Conservation (phyloP, 2,797 vertebrate species). For the Neosilurus mollespiculum region DNA sequence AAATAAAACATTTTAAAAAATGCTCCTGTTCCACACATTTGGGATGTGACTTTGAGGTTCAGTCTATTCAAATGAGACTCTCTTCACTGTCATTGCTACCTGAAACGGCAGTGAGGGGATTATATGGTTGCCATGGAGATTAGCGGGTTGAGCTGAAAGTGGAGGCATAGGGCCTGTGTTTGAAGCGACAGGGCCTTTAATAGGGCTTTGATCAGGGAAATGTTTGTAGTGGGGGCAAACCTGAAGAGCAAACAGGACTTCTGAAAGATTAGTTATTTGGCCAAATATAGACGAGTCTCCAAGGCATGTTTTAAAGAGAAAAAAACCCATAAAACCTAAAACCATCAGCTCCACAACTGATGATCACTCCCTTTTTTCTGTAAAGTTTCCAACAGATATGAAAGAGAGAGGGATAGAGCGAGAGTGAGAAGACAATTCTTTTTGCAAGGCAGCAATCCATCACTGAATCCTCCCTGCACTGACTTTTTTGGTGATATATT, state of each 20-base stretch:
- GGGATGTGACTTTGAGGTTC: constrained; percentile 46
- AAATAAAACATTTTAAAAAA: not conserved
- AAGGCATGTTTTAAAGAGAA: constrained; percentile 49
- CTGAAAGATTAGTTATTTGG: constrained; percentile 75
- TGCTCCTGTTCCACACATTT: constrained; percentile 23
- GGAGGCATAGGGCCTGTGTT: constrained; percentile 69
- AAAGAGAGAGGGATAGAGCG: not conserved
- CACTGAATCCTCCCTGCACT: not conserved
- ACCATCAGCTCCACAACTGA: constrained; percentile 44
- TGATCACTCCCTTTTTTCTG: constrained; percentile 45
- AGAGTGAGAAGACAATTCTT: constrained; percentile 7
- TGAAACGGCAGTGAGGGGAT: constrained; percentile 62
- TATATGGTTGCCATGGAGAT: constrained; percentile 75
- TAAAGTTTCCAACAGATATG: constrained; percentile 32
- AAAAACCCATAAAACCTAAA: constrained; percentile 22
- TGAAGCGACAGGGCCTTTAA: constrained; percentile 78
- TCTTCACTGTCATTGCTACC: constrained; percentile 66
- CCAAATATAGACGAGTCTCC: constrained; percentile 57
- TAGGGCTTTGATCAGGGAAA: constrained; percentile 77
- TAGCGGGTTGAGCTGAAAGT: constrained; percentile 44
- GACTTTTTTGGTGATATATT: too few species aligned
- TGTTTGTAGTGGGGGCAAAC: constrained; percentile 81
- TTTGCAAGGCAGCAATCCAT: not conserved
- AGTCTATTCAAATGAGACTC: constrained; percentile 53
- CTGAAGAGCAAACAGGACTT: constrained; percentile 81